These are phyloP conservation scores for Eupithecia tripunctaria DNA, from an alignment of 2,888 invertebrate genomes.

Conservation along the genomic window DNA sequence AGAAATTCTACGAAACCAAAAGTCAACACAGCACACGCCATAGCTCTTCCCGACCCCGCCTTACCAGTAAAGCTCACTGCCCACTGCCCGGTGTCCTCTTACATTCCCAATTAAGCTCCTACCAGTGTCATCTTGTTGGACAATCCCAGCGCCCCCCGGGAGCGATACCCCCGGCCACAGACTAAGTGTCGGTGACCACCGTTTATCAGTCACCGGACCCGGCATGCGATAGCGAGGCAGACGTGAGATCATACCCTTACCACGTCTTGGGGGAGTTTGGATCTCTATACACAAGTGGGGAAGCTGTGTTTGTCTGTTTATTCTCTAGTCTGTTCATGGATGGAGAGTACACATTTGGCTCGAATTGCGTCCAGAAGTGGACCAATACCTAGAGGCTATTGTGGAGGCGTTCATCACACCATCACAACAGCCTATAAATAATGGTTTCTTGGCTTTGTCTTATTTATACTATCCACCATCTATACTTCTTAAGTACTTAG, in stretches of 20 bases:
- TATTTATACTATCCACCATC: too few relatives aligned
- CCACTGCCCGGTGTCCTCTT: constrained; percentile 6
- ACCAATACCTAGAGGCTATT: too few relatives aligned
- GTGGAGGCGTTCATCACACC: too few relatives aligned
- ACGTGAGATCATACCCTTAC: constrained; percentile 37
- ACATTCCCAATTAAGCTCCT: constrained; percentile 47
- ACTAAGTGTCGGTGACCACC: constrained; percentile 61
- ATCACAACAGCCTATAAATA: too few relatives aligned
- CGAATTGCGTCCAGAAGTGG: too few relatives aligned
- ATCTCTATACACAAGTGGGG: background rate
- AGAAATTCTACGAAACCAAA: background rate
- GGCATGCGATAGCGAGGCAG: constrained; percentile 61
- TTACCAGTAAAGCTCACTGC: background rate
- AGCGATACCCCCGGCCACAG: constrained; percentile 61
- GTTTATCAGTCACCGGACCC: constrained; percentile 75
- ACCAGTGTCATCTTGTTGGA: constrained; percentile 48
- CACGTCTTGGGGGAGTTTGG: constrained; percentile 49
- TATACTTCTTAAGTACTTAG: too few relatives aligned
- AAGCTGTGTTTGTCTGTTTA: constrained; percentile 27
- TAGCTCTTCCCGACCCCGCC: background rate
- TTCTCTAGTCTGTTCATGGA: too few relatives aligned
- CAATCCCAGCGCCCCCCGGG: constrained; percentile 73
- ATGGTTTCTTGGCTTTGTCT: too few relatives aligned
- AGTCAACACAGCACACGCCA: background rate
- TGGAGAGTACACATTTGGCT: too few relatives aligned